phyloP scores from a whole-genome alignment of 2,113 vertebrate genomes.

The Suncus etruscus region DNA sequence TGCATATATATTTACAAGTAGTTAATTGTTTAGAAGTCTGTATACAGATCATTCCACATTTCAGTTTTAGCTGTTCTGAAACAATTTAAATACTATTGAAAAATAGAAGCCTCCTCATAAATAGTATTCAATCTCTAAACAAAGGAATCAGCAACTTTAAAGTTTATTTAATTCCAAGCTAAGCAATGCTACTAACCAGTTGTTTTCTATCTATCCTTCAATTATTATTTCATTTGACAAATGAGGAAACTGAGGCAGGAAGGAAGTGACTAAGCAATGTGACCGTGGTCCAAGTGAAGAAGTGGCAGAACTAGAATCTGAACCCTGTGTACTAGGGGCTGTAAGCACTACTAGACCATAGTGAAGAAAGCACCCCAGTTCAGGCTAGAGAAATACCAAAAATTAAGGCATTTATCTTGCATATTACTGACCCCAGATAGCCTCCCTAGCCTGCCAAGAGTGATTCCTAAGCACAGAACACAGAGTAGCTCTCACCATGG shows the following conservation, averaged over 20 bases:
- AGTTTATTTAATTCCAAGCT: background rate
- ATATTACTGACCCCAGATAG: too few relatives aligned
- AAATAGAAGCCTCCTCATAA: background rate
- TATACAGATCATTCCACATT: background rate
- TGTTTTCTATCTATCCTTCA: slow-evolving; percentile 36
- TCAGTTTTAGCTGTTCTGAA: background rate
- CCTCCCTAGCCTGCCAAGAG: too few relatives aligned
- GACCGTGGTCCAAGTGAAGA: background rate
- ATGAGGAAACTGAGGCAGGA: slow-evolving; percentile 40
- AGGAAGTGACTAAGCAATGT: background rate
- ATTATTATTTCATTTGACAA: slow-evolving; percentile 41
- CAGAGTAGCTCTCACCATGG: too few relatives aligned
- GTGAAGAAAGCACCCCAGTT: too few relatives aligned
- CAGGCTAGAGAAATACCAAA: too few relatives aligned
- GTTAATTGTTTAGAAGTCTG: background rate
- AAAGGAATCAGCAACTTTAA: slow-evolving; percentile 42
- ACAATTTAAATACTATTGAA: background rate
- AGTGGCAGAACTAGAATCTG: background rate
- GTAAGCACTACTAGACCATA: background rate
- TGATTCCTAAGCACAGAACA: too few relatives aligned
- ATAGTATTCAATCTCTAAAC: slow-evolving; percentile 19
- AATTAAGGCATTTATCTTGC: too few relatives aligned
- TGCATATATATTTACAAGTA: background rate
- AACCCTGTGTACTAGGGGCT: background rate
- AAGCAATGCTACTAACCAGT: background rate